Evolutionary conservation across 2,888 invertebrate genomes (phyloP), one percentile per base, ranked within the genome.

Genomic region (Pseudanteris insignis): DNA sequence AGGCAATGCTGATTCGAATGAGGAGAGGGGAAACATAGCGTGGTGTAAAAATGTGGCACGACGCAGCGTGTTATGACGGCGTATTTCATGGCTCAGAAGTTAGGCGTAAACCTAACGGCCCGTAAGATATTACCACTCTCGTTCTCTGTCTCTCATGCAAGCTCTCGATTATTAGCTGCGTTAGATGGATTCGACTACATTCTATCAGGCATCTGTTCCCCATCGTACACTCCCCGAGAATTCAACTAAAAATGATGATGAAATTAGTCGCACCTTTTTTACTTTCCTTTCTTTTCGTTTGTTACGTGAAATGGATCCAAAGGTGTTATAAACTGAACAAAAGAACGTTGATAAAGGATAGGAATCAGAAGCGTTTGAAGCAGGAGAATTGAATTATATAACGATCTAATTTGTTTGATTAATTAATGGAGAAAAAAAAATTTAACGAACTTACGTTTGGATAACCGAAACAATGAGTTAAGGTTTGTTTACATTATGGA

Each of bases 1-100:
- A 54, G 38, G 47, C 57, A 62, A 44, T 50, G 48, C 55, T 44
- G 57, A 59, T 54, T 53, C 55, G 65, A 67, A 66, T 62, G 62
- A 34, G 24, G 26, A 18, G 21, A 11, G 40, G 66, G 65, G 67
- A 64, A 65, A 66, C 63, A 65, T 64, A 64, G 62, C 66, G 66
- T 68, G 66, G 54, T 53, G 64, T 66, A 68, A 62, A 68, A 66
- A 64, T 63, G 60, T 67, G 63, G n/a, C n/a, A 67, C 66, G 67
- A 67, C 70, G 68, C 60, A 65, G 43, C 71, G 74, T 76, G 76
- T 77, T 77, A 75, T 75, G 77, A 77, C 74, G 73, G 75, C 71
- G 76, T 72, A 75, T 76, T 77, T 78, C 75, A 76, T 72, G 77
- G 73, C 75, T 76, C 72, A 70, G 63, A 74, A 73, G 70, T 70